Conservation (phyloP, 2,797 vertebrate genomes). For the Falco berigora region DNA sequence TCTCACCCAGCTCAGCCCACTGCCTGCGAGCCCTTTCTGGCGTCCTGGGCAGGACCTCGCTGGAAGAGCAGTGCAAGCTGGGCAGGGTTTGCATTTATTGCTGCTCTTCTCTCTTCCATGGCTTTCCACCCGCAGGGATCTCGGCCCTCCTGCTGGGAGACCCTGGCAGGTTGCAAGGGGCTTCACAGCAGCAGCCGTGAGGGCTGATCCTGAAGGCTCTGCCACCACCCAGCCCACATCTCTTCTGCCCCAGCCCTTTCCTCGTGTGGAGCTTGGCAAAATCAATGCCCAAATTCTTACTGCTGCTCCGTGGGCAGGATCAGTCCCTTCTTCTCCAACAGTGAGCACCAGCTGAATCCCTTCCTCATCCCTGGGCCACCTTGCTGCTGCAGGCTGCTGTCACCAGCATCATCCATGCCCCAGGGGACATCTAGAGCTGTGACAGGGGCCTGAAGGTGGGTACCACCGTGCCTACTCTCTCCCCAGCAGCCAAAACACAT, state of each 20-base stretch:
- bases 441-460: background rate
- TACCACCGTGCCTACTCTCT: background rate
- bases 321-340: background rate
- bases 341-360: background rate
- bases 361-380: background rate
- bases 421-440: background rate
- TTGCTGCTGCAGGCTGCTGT: background rate
- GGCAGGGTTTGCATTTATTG: background rate
- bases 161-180: background rate
- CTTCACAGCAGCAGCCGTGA: background rate
- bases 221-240: background rate
- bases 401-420: background rate
- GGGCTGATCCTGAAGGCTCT: background rate
- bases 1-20: background rate
- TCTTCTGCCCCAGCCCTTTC: background rate
- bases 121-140: background rate
- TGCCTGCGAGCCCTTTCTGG: background rate
- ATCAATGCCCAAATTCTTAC: background rate
- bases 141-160: background rate
- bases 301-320: background rate
- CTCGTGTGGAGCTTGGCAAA: background rate
- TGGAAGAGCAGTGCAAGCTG: background rate
- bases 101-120: background rate
- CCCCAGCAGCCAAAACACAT: background rate
- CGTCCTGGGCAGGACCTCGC: background rate